Conservation (phyloP, 2,888 invertebrate genomes). For the Coelinius sp. region DNA sequence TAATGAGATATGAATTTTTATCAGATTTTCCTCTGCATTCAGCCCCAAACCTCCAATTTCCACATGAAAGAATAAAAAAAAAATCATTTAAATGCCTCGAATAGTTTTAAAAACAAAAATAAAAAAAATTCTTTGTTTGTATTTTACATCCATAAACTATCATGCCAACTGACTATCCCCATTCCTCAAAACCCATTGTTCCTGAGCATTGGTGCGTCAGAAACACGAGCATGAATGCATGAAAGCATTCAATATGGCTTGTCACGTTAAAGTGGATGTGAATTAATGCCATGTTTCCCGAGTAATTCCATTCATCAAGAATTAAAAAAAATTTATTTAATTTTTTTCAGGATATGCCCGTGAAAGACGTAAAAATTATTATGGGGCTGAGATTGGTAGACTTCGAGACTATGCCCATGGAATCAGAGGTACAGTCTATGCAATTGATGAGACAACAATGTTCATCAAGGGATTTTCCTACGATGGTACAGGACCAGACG, state of each 20-base stretch:
- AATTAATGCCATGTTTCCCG: constrained; percentile 26
- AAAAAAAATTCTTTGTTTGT: neutral
- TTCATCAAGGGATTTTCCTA: constrained; percentile 91
- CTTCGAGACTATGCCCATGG: constrained; percentile 84
- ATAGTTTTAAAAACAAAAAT: too few species aligned
- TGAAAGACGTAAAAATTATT: constrained; percentile 72
- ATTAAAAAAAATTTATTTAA: constrained; percentile 15
- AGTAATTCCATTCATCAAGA: constrained; percentile 2
- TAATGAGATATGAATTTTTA: neutral
- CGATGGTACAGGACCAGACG: constrained; percentile 90
- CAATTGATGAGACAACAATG: constrained; percentile 89
- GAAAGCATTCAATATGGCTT: constrained; percentile 25
- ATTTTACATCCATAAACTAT: constrained; percentile 10
- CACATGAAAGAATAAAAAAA: neutral
- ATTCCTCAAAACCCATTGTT: constrained; percentile 1
- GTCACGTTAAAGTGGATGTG: constrained; percentile 20
- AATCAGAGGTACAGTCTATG: constrained; percentile 86
- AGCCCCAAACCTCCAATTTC: neutral
- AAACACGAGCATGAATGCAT: constrained; percentile 16
- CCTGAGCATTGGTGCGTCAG: constrained; percentile 15
- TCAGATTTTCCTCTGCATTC: neutral
- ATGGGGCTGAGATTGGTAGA: constrained; percentile 83
- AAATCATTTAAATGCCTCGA: too few species aligned
- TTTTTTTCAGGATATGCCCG: constrained; percentile 55
- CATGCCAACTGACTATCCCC: constrained; percentile 19